These are phyloP conservation scores for Pagrus major DNA, from an alignment of 2,113 vertebrate species.

Conservation along the genomic window DNA sequence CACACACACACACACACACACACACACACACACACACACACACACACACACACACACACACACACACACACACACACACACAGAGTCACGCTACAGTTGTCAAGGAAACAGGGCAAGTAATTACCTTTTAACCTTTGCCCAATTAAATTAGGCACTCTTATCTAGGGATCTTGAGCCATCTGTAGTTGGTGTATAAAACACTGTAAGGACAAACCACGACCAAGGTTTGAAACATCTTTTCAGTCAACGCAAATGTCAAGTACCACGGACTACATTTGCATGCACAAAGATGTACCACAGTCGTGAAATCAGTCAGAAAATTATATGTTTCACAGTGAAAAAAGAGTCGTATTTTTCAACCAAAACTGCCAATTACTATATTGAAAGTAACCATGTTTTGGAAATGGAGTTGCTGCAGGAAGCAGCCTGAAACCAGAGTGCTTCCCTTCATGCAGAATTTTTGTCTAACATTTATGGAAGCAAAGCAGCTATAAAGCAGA, in stretches of 20 bases:
- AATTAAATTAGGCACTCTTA: background rate
- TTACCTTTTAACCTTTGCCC: slow-evolving; percentile 3
- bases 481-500: slow-evolving; percentile 2
- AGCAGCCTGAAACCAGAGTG: background rate
- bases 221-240: background rate
- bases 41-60: background rate
- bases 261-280: background rate
- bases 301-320: background rate
- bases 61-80: background rate
- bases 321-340: background rate
- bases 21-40: background rate
- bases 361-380: too few relatives aligned
- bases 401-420: background rate
- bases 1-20: background rate
- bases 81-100: background rate
- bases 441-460: background rate
- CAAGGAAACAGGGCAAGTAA: background rate
- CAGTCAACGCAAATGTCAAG: background rate
- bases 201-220: background rate
- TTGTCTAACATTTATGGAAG: slow-evolving; percentile 3
- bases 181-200: background rate
- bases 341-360: too few relatives aligned
- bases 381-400: background rate
- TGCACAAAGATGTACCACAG: background rate
- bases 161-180: background rate